A percentile compares a stretch with the other conserved stretches of the same genome.
Evolutionary conservation across 2,113 vertebrate species (phyloP).

Genomic region (Ailurus styani): DNA sequence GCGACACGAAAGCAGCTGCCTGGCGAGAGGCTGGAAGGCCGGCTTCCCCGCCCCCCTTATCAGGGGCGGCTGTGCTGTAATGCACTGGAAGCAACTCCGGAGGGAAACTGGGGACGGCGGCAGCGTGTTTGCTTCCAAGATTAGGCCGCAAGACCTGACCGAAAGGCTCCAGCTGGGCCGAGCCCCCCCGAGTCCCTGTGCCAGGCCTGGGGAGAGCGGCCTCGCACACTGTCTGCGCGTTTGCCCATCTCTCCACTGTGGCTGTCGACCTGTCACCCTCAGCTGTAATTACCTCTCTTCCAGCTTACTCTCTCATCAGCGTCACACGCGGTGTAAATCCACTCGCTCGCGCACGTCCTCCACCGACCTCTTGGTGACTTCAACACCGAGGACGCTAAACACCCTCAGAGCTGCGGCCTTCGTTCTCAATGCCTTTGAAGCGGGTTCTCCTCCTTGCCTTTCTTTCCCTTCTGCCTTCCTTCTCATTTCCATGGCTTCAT

Average conservation of each 20-base stretch:
- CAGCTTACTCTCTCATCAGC: background rate
- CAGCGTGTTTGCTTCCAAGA: background rate
- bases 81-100: background rate
- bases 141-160: background rate
- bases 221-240: background rate
- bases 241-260: background rate
- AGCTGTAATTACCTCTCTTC: background rate
- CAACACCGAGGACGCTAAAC: background rate
- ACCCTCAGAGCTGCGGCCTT: background rate
- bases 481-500: background rate
- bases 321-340: background rate
- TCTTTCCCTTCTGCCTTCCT: background rate
- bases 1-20: background rate
- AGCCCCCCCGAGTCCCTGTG: too few relatives aligned
- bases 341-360: background rate
- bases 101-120: background rate
- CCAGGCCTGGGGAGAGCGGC: background rate
- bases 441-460: rapidly evolving
- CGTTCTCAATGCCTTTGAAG: background rate
- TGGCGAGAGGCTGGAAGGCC: background rate
- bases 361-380: background rate
- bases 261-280: background rate
- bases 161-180: background rate
- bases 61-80: background rate
- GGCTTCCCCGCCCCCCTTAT: background rate